Evolutionary conservation across 2,888 invertebrate genomes (phyloP), one percentile per base, ranked within the genome.

Genomic region (Limnephilus marmoratus): DNA sequence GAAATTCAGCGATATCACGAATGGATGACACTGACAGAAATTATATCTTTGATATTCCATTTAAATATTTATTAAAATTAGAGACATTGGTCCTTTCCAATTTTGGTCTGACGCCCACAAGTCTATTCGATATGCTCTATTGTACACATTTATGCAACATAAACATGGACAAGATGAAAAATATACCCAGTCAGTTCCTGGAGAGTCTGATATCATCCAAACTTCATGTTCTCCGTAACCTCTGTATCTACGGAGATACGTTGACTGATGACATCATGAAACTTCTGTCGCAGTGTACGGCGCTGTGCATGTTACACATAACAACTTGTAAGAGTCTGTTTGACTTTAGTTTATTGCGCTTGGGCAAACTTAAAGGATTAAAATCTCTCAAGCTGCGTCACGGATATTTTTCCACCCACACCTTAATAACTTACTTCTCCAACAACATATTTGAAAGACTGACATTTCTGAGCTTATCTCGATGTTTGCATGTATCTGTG

Each of bases 131-230:
- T 92, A 96, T 96, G 96, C 94, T 96, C 91, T 95, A 95, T 92
- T 96, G 96, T 94, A 95, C 94, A 41, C 95, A 96, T 94, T 95
- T 96, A 94, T 95, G 95, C 94, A 96, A 96, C 94, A 96, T 96
- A 94, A 96, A 95, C 93, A 96, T 96, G 95, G 96, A 96, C 93
- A 96, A 96, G 94, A 96, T 96, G 96, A 96, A 96, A 94, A 96
- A 96, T 94, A 96, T 96, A 93, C 96, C 96, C 12, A 95, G 95
- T 91, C 96, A 96, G 93, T 96, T 96, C 94, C 94, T 96, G 91
- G 96, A 96, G 94, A 95, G 96, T 93, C 95, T 96, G 93, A 94
- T 96, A 82, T 94, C 94, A 94, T 95, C 95, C 11, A 96, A 96
- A 94, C 95, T 95, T 94, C 94, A 95, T 11, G 95, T 95, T 82